phyloP scores from a whole-genome alignment of 64 coral and sea anemone species.

The Pocillopora damicornis region DNA sequence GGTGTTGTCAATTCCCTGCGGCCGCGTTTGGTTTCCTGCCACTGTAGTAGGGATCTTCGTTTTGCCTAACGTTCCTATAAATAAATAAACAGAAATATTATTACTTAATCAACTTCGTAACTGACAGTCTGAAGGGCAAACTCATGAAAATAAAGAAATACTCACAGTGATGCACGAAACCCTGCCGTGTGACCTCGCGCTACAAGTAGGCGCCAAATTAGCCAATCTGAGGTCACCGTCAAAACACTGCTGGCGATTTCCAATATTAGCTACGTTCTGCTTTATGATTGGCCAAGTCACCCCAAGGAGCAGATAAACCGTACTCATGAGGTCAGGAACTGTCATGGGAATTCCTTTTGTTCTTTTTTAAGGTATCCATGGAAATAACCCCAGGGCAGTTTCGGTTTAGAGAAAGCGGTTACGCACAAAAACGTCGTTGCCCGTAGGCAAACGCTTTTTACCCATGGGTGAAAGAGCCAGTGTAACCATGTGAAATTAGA shows the following conservation, averaged over 20 bases:
- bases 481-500: too few relatives aligned
- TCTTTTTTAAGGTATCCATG: not conserved
- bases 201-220: constrained; percentile 27
- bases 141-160: constrained; percentile 17
- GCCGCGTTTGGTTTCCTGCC: constrained; percentile 23
- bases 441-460: too few relatives aligned
- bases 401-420: too few relatives aligned
- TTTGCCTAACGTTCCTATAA: constrained; percentile 21
- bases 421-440: too few relatives aligned
- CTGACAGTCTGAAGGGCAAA: constrained; percentile 30
- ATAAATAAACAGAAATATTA: not conserved
- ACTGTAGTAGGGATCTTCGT: constrained; percentile 11
- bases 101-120: constrained; percentile 36
- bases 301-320: not conserved
- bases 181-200: constrained; percentile 22
- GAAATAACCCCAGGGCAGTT: too few relatives aligned
- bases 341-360: constrained; percentile 1
- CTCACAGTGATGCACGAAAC: constrained; percentile 28
- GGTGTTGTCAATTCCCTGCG: constrained; percentile 2
- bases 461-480: too few relatives aligned
- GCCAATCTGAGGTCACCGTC: constrained; percentile 20
- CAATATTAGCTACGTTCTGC: constrained; percentile 36
- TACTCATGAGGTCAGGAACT: too few relatives aligned
- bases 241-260: constrained; percentile 31
- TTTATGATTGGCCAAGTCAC: constrained; percentile 59